phyloP scores from a whole-genome alignment of 2,797 vertebrate genomes.

The Hyperoplus immaculatus region DNA sequence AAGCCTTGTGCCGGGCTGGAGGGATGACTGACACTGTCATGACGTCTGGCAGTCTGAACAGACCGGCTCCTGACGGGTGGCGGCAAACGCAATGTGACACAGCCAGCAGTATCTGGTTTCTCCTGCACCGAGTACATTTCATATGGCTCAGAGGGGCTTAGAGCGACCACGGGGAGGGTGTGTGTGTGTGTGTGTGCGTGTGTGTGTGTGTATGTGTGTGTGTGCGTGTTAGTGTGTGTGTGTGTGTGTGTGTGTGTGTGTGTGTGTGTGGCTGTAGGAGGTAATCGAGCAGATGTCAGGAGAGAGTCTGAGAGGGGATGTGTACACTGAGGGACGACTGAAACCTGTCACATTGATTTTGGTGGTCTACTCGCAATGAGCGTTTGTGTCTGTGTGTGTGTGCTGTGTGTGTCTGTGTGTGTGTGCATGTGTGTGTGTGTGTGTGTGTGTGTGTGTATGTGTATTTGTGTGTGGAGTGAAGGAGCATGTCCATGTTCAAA shows the following conservation, averaged over 20 bases:
- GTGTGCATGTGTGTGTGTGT: slow-evolving; percentile 36
- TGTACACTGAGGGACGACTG: slow-evolving; percentile 84
- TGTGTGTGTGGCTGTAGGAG: slow-evolving; percentile 71
- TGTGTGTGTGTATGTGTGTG: slow-evolving; percentile 43
- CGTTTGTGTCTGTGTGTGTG: slow-evolving; percentile 37
- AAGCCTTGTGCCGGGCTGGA: slow-evolving; percentile 71
- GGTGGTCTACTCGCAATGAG: slow-evolving; percentile 59
- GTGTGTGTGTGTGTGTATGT: slow-evolving; percentile 44
- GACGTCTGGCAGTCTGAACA: slow-evolving; percentile 80
- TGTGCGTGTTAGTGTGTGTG: slow-evolving; percentile 45
- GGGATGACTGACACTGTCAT: slow-evolving; percentile 85
- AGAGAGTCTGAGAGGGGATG: slow-evolving; percentile 81
- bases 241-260: slow-evolving; percentile 52
- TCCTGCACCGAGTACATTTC: slow-evolving; percentile 83
- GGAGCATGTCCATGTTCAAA: slow-evolving; percentile 56
- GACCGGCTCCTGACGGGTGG: slow-evolving; percentile 72
- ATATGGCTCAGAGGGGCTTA: slow-evolving; percentile 85
- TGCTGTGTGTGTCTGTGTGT: slow-evolving; percentile 37
- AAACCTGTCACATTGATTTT: slow-evolving; percentile 86
- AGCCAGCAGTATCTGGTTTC: slow-evolving; percentile 84
- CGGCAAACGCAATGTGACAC: slow-evolving; percentile 85
- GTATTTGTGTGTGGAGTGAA: slow-evolving; percentile 13
- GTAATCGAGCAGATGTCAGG: slow-evolving; percentile 86
- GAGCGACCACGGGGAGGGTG: slow-evolving; percentile 72
- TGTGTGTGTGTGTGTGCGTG: slow-evolving; percentile 32